phyloP scores from a whole-genome alignment of 2,797 vertebrate genomes.

The Enoplosus armatus region DNA sequence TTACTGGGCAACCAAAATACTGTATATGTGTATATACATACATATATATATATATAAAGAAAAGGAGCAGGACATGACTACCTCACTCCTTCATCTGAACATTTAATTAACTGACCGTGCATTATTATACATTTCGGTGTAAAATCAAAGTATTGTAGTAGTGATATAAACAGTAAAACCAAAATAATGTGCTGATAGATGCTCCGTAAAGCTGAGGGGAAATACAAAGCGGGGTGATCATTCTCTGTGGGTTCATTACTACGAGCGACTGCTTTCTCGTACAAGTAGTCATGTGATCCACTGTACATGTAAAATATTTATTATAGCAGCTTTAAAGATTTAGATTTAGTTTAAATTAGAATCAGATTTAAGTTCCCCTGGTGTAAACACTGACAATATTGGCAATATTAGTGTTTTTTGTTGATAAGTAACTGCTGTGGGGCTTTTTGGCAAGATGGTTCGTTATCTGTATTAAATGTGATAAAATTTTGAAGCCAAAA shows the following conservation, averaged over 20 bases:
- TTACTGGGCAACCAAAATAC: neutral
- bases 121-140: neutral
- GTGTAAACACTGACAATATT: neutral
- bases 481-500: neutral
- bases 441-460: neutral
- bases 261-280: neutral
- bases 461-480: neutral
- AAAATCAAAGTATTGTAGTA: neutral
- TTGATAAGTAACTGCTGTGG: neutral
- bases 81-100: neutral
- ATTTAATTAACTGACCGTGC: neutral
- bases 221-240: too few species aligned
- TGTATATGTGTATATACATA: too few species aligned
- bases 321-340: neutral
- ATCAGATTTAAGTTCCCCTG: neutral
- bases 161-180: neutral
- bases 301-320: neutral
- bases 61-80: neutral
- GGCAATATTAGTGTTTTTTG: neutral
- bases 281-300: neutral
- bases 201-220: neutral
- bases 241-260: neutral
- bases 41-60: neutral
- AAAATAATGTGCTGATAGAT: neutral
- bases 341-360: too few species aligned